phyloP scores from a whole-genome alignment of 2,797 vertebrate species.

The Sus cebifrons region DNA sequence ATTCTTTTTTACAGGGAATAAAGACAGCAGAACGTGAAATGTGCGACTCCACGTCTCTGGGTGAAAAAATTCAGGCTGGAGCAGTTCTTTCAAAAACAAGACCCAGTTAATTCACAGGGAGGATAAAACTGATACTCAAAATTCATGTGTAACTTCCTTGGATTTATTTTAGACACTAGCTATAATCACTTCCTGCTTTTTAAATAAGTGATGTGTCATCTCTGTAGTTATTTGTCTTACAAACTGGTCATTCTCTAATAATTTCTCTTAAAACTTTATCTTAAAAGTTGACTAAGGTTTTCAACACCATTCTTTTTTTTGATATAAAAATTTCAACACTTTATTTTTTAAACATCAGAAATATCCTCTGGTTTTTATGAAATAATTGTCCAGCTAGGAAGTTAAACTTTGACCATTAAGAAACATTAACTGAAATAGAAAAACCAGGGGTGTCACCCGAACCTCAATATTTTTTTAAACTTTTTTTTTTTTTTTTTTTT shows the following conservation, averaged over 20 bases:
- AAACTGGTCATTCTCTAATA: constrained; percentile 41
- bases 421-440: constrained; percentile 10
- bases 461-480: background rate
- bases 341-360: constrained; percentile 64
- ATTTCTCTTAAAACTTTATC: constrained; percentile 65
- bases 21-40: background rate
- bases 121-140: background rate
- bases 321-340: constrained; percentile 9
- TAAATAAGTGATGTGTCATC: background rate
- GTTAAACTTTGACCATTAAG: constrained; percentile 34
- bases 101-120: background rate
- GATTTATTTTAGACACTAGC: background rate
- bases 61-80: background rate
- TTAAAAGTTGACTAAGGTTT: constrained; percentile 27
- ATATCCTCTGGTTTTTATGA: constrained; percentile 38
- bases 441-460: background rate
- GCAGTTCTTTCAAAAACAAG: background rate
- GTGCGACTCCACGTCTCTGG: background rate
- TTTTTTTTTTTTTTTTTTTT: constrained; percentile 28
- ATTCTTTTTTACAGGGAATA: background rate
- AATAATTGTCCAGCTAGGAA: background rate
- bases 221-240: constrained; percentile 45
- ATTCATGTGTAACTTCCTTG: background rate
- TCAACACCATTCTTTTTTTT: constrained; percentile 67
- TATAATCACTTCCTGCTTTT: background rate